Conservation (phyloP, 1,140 invertebrate species). For the Drosophila bipectinata region DNA sequence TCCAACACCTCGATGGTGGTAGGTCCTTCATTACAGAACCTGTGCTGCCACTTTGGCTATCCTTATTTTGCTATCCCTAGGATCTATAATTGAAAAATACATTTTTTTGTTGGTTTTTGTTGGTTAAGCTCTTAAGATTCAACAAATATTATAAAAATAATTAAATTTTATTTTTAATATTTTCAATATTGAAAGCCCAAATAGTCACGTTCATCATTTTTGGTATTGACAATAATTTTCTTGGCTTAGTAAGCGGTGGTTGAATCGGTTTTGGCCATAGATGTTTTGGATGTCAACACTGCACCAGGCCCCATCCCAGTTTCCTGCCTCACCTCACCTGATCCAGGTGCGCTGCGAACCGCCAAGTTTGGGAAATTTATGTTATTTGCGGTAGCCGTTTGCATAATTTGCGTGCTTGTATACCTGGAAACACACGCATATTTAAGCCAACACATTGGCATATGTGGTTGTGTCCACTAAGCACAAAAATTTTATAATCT, state of each 20-base stretch:
- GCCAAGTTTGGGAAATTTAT: conserved; percentile 77
- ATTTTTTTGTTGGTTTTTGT: too few species aligned
- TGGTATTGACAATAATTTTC: conserved; percentile 2
- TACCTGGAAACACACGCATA: conserved; percentile 33
- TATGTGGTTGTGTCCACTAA: conserved; percentile 8
- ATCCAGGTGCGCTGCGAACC: conserved; percentile 70
- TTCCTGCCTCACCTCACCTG: not conserved
- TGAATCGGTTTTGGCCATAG: conserved; percentile 1
- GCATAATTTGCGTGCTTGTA: conserved; percentile 81
- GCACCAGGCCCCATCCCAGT: conserved; percentile 1
- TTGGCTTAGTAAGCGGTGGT: not conserved
- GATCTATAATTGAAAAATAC: not conserved
- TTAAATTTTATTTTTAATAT: not conserved
- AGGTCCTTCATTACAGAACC: not conserved
- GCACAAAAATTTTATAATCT: not conserved
- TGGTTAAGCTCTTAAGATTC: not conserved
- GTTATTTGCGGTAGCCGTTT: conserved; percentile 81
- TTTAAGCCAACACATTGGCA: conserved; percentile 3
- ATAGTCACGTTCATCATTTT: not conserved
- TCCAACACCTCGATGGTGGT: conserved; percentile 57
- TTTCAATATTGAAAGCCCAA: not conserved
- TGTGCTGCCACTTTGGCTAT: conserved; percentile 11
- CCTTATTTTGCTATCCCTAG: not conserved
- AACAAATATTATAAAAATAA: not conserved
- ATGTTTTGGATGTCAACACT: conserved; percentile 30